A percentile compares a stretch with the other conserved stretches of the same genome.
These are phyloP conservation scores for Lytechinus pictus DNA, from an alignment of 35 echinoderm and acorn worm genomes.

Conservation along the genomic window DNA sequence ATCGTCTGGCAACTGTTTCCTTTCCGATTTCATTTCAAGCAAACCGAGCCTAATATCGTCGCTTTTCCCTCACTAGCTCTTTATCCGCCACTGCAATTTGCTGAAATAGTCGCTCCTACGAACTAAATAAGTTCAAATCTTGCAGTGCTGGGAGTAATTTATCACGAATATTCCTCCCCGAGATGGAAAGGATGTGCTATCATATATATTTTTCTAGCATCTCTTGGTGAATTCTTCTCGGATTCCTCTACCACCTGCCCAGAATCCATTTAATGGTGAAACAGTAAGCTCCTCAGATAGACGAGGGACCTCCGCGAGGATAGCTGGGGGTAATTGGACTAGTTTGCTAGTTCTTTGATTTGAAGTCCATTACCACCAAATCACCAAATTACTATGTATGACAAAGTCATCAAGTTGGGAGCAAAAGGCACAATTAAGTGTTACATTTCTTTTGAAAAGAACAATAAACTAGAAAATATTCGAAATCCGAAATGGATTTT, in stretches of 20 bases:
- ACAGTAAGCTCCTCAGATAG: constrained; percentile 9
- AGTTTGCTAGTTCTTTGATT: not conserved
- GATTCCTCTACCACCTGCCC: constrained; percentile 30
- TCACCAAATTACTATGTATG: not conserved
- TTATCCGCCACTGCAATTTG: not conserved
- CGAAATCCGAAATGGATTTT: no score
- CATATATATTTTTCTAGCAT: not conserved
- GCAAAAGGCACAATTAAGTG: not conserved
- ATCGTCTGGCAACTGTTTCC: constrained; percentile 5
- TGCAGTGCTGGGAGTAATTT: not conserved
- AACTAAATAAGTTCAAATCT: not conserved
- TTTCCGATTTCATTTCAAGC: not conserved
- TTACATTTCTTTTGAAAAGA: not conserved
- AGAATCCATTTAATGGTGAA: constrained; percentile 45
- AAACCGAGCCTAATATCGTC: not conserved
- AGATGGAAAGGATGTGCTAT: not conserved
- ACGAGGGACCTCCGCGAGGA: constrained; percentile 5
- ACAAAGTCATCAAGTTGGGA: not conserved
- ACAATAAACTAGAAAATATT: no score
- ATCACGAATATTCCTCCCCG: not conserved
- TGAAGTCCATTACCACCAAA: not conserved
- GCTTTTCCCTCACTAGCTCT: not conserved
- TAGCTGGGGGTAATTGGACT: not conserved
- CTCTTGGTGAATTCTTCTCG: not conserved
- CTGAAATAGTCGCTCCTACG: not conserved